These are phyloP conservation scores for Neotoxoptera formosana DNA, from an alignment of 1,140 invertebrate species.

Conservation along the genomic window DNA sequence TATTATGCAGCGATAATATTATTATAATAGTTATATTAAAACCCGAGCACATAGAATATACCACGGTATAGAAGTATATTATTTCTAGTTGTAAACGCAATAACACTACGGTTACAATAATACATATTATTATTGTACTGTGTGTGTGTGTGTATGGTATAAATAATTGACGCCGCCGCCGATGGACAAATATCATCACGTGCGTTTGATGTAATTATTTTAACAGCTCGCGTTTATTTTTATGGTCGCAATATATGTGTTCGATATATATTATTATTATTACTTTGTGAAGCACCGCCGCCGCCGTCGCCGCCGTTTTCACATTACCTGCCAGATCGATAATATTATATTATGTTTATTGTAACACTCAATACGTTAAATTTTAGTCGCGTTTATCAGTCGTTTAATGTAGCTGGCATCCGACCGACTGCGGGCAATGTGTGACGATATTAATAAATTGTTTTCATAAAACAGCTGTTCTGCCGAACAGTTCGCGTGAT, in stretches of 20 bases:
- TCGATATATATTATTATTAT: constrained; percentile 23
- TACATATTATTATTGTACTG: too few species aligned
- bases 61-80: not conserved
- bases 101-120: not conserved
- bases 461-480: not conserved
- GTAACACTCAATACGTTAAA: not conserved
- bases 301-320: not conserved
- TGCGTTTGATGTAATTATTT: not conserved
- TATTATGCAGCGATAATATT: not conserved
- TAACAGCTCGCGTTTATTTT: not conserved
- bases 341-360: not conserved
- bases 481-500: too few species aligned
- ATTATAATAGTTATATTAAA: not conserved
- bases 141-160: not conserved
- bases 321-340: not conserved
- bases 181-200: not conserved
- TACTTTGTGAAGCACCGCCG: not conserved
- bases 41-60: not conserved
- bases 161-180: not conserved
- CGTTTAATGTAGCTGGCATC: not conserved
- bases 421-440: not conserved
- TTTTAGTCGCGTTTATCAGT: not conserved
- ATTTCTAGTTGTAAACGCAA: not conserved
- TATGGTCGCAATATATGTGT: constrained; percentile 39
- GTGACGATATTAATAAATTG: not conserved